These are phyloP conservation scores for Chionis minor DNA, from an alignment of 2,113 vertebrate species.

Conservation along the genomic window DNA sequence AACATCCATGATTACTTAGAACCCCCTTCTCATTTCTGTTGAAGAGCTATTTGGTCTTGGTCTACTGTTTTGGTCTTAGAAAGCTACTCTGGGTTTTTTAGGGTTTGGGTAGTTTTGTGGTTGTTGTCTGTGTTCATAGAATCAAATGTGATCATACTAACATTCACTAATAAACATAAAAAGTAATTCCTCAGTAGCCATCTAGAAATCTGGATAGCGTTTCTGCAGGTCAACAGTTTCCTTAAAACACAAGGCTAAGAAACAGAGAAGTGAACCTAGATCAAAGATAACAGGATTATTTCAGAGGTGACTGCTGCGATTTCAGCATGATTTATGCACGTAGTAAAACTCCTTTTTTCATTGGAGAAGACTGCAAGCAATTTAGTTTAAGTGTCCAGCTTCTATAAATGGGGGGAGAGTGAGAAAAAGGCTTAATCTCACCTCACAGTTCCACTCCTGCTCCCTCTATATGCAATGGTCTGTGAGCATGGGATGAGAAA, in stretches of 20 bases:
- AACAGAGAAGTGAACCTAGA: not conserved
- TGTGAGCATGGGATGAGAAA: not conserved
- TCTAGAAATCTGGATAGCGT: not conserved
- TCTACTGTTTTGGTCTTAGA: not conserved
- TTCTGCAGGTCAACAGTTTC: not conserved
- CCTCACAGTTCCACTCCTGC: not conserved
- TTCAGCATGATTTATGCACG: not conserved
- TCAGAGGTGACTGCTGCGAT: not conserved
- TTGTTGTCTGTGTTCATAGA: not conserved
- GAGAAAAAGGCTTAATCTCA: not conserved
- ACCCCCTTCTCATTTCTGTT: not conserved
- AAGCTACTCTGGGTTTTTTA: not conserved
- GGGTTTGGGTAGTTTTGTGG: rapidly evolving
- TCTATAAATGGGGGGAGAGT: not conserved
- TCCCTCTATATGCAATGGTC: not conserved
- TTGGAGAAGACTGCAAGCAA: not conserved
- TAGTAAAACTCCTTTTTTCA: not conserved
- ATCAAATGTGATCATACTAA: not conserved
- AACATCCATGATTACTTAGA: not conserved
- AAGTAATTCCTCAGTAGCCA: not conserved
- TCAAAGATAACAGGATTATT: not conserved
- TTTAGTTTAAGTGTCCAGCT: not conserved
- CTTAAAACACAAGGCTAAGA: not conserved
- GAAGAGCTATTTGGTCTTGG: not conserved
- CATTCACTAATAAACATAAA: not conserved